phyloP scores from a whole-genome alignment of 2,113 vertebrate genomes.

The Zootoca vivipara region DNA sequence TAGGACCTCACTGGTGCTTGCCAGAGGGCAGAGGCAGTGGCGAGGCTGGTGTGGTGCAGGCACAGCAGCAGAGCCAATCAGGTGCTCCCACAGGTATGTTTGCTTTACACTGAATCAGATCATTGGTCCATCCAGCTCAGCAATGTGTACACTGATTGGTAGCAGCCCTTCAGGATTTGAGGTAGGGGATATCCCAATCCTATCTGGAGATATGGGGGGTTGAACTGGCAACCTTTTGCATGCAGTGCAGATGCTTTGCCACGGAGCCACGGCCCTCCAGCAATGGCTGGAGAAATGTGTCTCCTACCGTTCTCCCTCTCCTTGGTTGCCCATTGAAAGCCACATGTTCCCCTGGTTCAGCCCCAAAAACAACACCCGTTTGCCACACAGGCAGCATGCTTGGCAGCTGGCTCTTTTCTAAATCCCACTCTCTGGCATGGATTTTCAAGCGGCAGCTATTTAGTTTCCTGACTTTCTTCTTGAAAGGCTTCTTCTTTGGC shows the following conservation, averaged over 20 bases:
- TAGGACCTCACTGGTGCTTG: neutral
- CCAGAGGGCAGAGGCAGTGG: neutral
- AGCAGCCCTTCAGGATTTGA: too few relatives aligned
- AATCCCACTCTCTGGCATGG: slow-evolving; percentile 61
- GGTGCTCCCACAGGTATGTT: too few relatives aligned
- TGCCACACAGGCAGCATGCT: slow-evolving; percentile 62
- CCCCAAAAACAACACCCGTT: slow-evolving; percentile 17
- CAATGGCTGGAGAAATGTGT: neutral
- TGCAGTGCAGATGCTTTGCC: too few relatives aligned
- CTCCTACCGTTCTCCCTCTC: neutral
- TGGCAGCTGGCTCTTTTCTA: slow-evolving; percentile 68
- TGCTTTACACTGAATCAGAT: too few relatives aligned
- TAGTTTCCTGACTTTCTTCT: slow-evolving; percentile 26
- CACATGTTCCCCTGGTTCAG: neutral
- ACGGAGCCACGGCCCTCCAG: too few relatives aligned
- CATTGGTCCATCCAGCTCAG: too few relatives aligned
- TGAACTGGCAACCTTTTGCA: too few relatives aligned
- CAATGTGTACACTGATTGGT: too few relatives aligned
- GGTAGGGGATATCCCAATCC: too few relatives aligned
- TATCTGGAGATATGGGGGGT: too few relatives aligned
- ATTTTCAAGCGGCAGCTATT: slow-evolving; percentile 64
- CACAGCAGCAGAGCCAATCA: too few relatives aligned
- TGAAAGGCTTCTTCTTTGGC: slow-evolving; percentile 57
- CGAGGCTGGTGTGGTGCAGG: too few relatives aligned
- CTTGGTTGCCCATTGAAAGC: neutral